Base-by-base conservation (phyloP, 1,140 invertebrate genomes). In the Drosophila trapezifrons region DNA sequence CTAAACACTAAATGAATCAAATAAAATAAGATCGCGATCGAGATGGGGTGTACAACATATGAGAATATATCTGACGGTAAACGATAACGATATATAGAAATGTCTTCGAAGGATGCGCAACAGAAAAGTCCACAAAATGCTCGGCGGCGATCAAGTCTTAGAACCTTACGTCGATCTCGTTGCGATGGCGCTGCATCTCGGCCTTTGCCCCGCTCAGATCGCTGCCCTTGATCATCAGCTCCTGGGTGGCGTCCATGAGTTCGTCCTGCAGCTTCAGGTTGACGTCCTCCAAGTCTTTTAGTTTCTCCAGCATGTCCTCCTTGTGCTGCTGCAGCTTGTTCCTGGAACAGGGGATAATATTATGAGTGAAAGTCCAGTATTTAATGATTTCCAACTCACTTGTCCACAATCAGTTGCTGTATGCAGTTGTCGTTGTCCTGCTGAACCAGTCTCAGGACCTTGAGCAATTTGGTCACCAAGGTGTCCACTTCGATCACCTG, bases 401-500 rank as follows among this genome's bases (percentile, higher is more conserved):
- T 93, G 58, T 92, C 90, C 56, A 84, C 80, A 47, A 92, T 94
- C 27, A 95, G 81, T 74, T 95, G 94, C 67, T 94, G 93, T 81
- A 94, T 94, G 78, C 93, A 94, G 18, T 93, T 94, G 70, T 95
- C 95, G 75, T 94, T 95, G 69, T 95, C 94, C 57, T 94, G 89
- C 83, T 96, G 95, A 71, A 96, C 95, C 20, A 96, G 94, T 45
- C 95, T 93, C 73, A 96, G 92, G 47, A 96, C 95, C 80, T 96
- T 96, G 59, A 96, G 93, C 77, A 96, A 91, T 79, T 95, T 95
- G 1, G 95, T 96, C 7, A 96, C 94, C 15, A 96, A 92, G 92
- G 95, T 95, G 92, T 96, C 95, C 27, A 96, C 95, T 15, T 96
- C 94, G 60, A 96, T 96, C 6, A 96, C 95, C 93, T 96, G 95